Evolutionary conservation across 2,113 vertebrate species (phyloP), one percentile per base, ranked within the genome.

Genomic region (human): DNA sequence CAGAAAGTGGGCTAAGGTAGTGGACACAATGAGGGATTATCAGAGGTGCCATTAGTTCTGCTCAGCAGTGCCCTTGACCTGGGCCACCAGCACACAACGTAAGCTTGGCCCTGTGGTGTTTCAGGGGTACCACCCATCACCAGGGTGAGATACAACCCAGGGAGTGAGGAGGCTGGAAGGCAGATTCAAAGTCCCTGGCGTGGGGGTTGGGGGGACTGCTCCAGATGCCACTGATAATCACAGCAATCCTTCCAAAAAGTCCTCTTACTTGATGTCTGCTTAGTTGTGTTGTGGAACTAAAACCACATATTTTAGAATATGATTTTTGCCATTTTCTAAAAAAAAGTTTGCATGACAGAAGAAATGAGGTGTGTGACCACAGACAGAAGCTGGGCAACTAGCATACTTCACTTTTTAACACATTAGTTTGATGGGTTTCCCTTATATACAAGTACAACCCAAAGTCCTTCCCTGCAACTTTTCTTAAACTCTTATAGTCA

Each of bases 181-280:
- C 48, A 66, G 78, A 70, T 18, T 72, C 82, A 64, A 79, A 55
- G 20, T 12, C 27, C 12, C 43, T 18, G 16, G 55, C 40, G 14
- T 27, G 14, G 35, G 27, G 61, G 27, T 64, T 13, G 55, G 30
- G 50, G 48, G 11, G 38, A 35, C 0, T 86, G 70, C 85, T 98
- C 98, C 89, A 96, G 81, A 93, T 96, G 76, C 81, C 79, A 81
- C 92, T 90, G 68, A 90, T 96, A 96, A 97, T 87, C 97, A 96
- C 79, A 52, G 89, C 88, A 98, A 13, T 97, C 92, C 97, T 96
- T 98, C 96, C 85, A 70, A 96, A 97, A 75, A 96, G 35, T 35
- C 14, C 22, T 75, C 27, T 59, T 73, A 7, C 22, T 81, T 81
- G 81, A 45, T 84, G 14, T 35, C 12, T 20, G 14, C 30, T 89